phyloP scores from a whole-genome alignment of 2,797 vertebrate genomes.

The Scomberomorus guttatus region DNA sequence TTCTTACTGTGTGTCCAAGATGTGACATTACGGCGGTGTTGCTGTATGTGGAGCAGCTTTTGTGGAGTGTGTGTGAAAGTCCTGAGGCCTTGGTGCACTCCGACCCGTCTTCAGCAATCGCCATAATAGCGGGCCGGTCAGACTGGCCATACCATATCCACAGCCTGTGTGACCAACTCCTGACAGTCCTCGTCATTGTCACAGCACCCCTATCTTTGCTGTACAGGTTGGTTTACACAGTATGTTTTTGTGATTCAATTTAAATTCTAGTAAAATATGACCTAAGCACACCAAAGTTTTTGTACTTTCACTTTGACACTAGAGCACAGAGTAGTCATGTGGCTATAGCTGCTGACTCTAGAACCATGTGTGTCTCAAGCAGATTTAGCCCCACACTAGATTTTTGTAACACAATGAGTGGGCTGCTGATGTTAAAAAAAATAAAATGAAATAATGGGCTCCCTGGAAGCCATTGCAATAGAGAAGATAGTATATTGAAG shows the following conservation, averaged over 20 bases:
- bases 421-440: not conserved
- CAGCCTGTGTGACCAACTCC: slow-evolving; percentile 90
- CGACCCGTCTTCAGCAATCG: slow-evolving; percentile 66
- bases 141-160: slow-evolving; percentile 90
- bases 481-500: not conserved
- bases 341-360: not conserved
- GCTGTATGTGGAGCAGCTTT: slow-evolving; percentile 91
- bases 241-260: slow-evolving; percentile 8
- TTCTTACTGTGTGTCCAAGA: slow-evolving; percentile 75
- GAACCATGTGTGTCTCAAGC: not conserved
- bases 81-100: slow-evolving; percentile 84
- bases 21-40: slow-evolving; percentile 91
- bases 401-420: not conserved
- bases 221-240: slow-evolving; percentile 80
- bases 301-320: not conserved
- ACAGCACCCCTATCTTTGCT: slow-evolving; percentile 90
- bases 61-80: slow-evolving; percentile 92
- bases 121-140: slow-evolving; percentile 54
- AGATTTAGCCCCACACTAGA: not conserved
- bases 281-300: not conserved
- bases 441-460: not conserved
- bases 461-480: not conserved
- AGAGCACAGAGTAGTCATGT: not conserved
- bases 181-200: slow-evolving; percentile 87
- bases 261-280: slow-evolving; percentile 3